Evolutionary conservation across 1,140 invertebrate genomes (phyloP).

Genomic region (Lordiphosa clarofinis): DNA sequence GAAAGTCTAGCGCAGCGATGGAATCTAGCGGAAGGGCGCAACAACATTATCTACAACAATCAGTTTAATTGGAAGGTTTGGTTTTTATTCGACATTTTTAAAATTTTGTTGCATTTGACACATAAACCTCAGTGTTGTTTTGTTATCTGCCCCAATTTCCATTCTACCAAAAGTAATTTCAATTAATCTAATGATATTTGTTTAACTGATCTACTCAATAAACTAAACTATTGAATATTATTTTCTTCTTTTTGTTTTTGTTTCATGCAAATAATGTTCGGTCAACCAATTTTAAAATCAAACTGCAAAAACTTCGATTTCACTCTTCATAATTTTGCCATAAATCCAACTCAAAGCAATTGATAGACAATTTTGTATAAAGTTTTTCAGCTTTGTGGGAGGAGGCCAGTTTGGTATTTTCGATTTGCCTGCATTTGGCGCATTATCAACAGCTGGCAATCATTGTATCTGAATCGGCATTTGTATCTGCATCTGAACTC

Average conservation of each 20-base stretch:
- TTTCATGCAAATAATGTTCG: no score
- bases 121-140: not conserved
- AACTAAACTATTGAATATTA: not conserved
- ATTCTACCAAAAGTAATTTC: conserved; percentile 9
- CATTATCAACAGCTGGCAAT: conserved; percentile 6
- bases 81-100: not conserved
- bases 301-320: no score
- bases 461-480: conserved; percentile 16
- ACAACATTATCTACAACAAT: no score
- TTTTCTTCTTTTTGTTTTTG: no score
- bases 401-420: not conserved
- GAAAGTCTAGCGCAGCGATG: no score
- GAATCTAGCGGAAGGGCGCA: no score
- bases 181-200: conserved; percentile 18
- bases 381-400: no score
- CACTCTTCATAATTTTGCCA: no score
- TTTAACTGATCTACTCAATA: not conserved
- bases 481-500: conserved; percentile 29
- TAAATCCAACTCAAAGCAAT: no score
- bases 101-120: not conserved
- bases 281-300: no score
- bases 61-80: no score
- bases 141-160: not conserved
- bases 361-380: no score
- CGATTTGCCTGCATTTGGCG: not conserved